Conservation (phyloP, 1,140 invertebrate species). For the Drosophila novamexicana region DNA sequence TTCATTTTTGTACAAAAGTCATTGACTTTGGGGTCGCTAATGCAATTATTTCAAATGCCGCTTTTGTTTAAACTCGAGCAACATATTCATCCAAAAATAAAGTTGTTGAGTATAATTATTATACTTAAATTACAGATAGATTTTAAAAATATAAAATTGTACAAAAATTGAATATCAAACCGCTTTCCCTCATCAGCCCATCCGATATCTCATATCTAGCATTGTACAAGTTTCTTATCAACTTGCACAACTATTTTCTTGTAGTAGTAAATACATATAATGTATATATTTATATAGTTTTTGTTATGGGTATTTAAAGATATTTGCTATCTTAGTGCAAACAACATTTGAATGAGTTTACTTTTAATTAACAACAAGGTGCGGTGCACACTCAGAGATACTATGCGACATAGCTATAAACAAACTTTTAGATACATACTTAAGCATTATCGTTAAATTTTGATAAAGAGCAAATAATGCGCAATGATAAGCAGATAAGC, state of each 20-base stretch:
- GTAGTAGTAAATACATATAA: not conserved
- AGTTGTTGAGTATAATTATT: not conserved
- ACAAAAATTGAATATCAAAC: not conserved
- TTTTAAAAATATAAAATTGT: not conserved
- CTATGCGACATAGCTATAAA: slow-evolving; percentile 1
- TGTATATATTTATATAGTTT: slow-evolving; percentile 5
- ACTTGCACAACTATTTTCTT: slow-evolving; percentile 2
- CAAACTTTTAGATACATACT: not conserved
- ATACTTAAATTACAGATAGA: not conserved
- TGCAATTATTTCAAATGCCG: slow-evolving; percentile 40
- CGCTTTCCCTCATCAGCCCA: too few species aligned
- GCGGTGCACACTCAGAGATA: not conserved
- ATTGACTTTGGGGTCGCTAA: slow-evolving; percentile 54
- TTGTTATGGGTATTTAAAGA: slow-evolving; percentile 19
- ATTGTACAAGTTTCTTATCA: slow-evolving; percentile 24
- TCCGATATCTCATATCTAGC: not conserved
- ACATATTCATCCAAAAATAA: not conserved
- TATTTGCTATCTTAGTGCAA: slow-evolving; percentile 28
- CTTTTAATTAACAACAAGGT: slow-evolving; percentile 33
- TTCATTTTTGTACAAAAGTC: slow-evolving; percentile 56
- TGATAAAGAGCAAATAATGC: slow-evolving; percentile 19
- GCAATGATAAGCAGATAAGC: slow-evolving; percentile 35
- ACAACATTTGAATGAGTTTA: slow-evolving; percentile 38
- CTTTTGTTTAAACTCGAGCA: not conserved
- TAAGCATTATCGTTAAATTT: not conserved